A percentile compares a stretch with the other conserved stretches of the same genome.
Evolutionary conservation across 2,797 vertebrate genomes (phyloP).

Genomic region (Acanthiza pusilla): DNA sequence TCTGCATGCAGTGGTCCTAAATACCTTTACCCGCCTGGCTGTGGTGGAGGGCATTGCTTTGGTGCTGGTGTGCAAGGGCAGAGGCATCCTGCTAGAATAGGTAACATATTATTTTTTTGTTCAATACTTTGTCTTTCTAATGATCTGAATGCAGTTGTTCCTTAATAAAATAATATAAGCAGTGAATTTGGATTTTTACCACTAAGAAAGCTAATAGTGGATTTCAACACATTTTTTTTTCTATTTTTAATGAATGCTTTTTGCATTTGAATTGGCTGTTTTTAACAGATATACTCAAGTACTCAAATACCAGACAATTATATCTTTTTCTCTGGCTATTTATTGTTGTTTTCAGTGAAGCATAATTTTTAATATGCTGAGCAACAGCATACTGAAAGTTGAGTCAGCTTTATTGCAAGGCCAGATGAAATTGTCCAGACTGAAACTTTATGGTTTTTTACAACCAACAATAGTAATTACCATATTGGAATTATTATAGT

Average conservation of each 20-base stretch:
- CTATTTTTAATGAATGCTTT: not conserved
- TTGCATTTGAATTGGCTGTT: not conserved
- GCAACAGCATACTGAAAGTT: not conserved
- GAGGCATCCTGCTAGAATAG: not conserved
- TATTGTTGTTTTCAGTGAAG: not conserved
- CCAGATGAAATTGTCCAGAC: constrained; percentile 2
- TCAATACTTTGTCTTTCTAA: not conserved
- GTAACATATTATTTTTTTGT: not conserved
- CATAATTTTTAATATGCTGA: not conserved
- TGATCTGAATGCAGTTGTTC: not conserved
- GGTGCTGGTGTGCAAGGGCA: not conserved
- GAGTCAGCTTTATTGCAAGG: constrained; percentile 8
- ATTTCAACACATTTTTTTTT: not conserved
- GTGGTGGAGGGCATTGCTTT: not conserved
- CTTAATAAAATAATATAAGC: not conserved
- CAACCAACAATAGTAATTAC: constrained; percentile 27
- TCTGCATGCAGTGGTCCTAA: not conserved
- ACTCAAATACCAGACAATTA: not conserved
- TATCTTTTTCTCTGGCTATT: not conserved
- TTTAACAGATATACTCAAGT: not conserved
- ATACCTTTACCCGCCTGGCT: not conserved
- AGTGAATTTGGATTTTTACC: not conserved
- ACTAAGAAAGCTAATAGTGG: not conserved
- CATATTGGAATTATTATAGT: constrained; percentile 38
- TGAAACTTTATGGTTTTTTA: not conserved